A percentile compares a stretch with the other conserved stretches of the same genome.
phyloP scores from a whole-genome alignment of 1,140 invertebrate genomes.

The Dolichoris vasculosae region DNA sequence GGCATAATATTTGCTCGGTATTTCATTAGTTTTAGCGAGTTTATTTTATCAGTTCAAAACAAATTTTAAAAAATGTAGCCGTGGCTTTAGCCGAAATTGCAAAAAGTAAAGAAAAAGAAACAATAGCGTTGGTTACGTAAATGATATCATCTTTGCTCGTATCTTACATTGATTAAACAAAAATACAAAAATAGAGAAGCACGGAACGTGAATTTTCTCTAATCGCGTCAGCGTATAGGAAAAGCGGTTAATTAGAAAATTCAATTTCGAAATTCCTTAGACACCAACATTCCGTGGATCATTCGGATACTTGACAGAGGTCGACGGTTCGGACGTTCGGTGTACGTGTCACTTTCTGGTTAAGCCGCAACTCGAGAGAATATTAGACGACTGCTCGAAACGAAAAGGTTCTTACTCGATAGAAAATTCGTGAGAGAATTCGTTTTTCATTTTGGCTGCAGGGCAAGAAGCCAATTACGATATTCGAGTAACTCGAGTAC shows the following conservation, averaged over 20 bases:
- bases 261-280: conserved; percentile 44
- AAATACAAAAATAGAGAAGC: conserved; percentile 45
- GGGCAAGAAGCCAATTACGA: neutral
- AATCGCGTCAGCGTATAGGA: conserved; percentile 12
- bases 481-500: neutral
- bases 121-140: neutral
- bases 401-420: neutral
- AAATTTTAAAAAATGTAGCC: neutral
- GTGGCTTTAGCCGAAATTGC: neutral
- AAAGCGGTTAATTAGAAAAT: conserved; percentile 59
- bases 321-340: conserved; percentile 28
- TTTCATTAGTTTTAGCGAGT: neutral
- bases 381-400: neutral
- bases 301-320: conserved; percentile 17
- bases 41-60: neutral
- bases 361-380: neutral
- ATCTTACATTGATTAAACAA: neutral
- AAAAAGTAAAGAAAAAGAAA: neutral
- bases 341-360: conserved; percentile 4
- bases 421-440: neutral
- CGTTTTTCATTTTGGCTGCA: neutral
- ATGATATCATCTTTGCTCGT: neutral
- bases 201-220: conserved; percentile 51
- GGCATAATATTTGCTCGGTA: neutral
- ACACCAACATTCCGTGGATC: neutral